phyloP scores from a whole-genome alignment of 2,888 invertebrate species.

The Cataglyphis cursor region DNA sequence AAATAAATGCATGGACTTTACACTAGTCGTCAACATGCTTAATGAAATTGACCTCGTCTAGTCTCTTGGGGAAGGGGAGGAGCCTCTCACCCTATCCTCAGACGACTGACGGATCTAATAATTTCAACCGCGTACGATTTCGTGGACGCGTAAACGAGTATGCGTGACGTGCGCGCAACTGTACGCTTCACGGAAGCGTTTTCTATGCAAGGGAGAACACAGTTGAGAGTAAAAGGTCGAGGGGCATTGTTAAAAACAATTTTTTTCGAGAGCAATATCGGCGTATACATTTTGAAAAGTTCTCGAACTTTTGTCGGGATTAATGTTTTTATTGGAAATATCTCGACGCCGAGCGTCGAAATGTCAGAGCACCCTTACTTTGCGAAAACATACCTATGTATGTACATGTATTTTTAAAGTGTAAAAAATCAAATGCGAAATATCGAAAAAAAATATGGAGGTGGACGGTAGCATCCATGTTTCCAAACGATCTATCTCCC shows the following conservation, averaged over 20 bases:
- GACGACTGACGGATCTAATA: conserved; percentile 72
- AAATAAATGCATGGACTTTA: not conserved
- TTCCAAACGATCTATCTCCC: not conserved
- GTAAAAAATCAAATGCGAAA: conserved; percentile 37
- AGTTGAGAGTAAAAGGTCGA: conserved; percentile 11
- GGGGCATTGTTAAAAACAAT: conserved; percentile 10
- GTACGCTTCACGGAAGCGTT: not conserved
- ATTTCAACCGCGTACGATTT: conserved; percentile 75
- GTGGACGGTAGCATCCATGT: not conserved
- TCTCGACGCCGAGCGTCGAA: not conserved
- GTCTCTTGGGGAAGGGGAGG: conserved; percentile 61
- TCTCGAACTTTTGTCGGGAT: not conserved
- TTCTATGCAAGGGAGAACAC: not conserved
- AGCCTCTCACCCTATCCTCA: conserved; percentile 47
- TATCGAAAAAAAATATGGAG: not conserved
- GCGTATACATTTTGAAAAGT: not conserved
- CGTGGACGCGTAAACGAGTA: conserved; percentile 58
- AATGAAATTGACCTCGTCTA: conserved; percentile 70
- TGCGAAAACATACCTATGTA: not conserved
- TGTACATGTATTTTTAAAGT: conserved; percentile 19
- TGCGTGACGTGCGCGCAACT: conserved; percentile 9
- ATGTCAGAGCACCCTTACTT: conserved; percentile 24
- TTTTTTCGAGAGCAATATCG: not conserved
- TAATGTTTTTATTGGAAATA: conserved; percentile 9
- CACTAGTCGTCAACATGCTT: conserved; percentile 33